phyloP scores from a whole-genome alignment of 2,797 vertebrate genomes.

The Setipinna tenuifilis region DNA sequence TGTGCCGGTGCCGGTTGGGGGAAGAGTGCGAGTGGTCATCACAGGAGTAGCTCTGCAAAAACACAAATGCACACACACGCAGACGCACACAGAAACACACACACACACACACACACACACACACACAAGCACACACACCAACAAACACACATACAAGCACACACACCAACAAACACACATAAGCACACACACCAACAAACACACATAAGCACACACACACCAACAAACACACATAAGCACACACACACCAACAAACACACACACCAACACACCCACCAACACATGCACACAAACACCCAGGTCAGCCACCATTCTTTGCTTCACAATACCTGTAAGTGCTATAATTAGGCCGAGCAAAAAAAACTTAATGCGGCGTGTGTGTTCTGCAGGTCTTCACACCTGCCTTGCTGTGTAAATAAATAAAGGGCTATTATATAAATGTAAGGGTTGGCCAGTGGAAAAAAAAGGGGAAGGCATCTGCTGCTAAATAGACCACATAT shows the following conservation, averaged over 20 bases:
- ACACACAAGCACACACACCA: background rate
- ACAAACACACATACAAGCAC: too few species aligned
- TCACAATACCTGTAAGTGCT: background rate
- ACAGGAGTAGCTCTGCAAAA: constrained; percentile 81
- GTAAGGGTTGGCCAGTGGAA: background rate
- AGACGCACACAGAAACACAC: constrained; percentile 32
- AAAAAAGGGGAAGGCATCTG: background rate
- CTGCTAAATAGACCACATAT: constrained; percentile 10
- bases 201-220: too few species aligned
- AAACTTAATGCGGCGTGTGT: background rate
- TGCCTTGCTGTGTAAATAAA: constrained; percentile 3
- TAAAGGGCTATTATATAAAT: background rate
- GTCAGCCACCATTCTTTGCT: background rate
- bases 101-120: constrained; percentile 1
- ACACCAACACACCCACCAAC: background rate
- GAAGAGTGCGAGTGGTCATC: constrained; percentile 87
- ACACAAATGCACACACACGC: background rate
- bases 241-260: background rate
- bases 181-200: too few species aligned
- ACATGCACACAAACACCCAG: background rate
- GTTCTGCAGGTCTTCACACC: background rate
- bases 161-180: too few species aligned
- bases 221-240: constrained; percentile 26
- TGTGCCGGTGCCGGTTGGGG: constrained; percentile 86
- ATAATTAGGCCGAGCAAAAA: background rate